Evolutionary conservation across 2,888 invertebrate species (phyloP).

Genomic region (Ptychoptera albimana): DNA sequence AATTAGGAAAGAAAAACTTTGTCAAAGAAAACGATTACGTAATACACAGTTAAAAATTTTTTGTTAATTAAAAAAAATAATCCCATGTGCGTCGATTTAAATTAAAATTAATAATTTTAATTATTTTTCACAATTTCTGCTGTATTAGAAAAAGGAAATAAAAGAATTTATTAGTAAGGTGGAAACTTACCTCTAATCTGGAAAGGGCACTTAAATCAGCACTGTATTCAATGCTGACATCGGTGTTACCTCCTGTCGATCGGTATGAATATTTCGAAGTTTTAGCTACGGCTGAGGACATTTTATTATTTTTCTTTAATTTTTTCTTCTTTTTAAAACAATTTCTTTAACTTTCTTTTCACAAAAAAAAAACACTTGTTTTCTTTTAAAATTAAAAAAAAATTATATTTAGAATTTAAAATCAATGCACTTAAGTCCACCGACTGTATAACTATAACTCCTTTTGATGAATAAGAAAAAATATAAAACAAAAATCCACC

Average conservation of each 20-base stretch:
- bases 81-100: conserved; percentile 1
- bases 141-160: too few species aligned
- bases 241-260: conserved; percentile 66
- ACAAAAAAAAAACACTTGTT: conserved; percentile 4
- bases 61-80: not conserved
- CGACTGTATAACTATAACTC: not conserved
- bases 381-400: conserved; percentile 7
- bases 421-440: not conserved
- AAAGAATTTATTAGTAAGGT: too few species aligned
- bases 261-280: conserved; percentile 86
- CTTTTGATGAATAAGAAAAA: not conserved
- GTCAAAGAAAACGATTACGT: too few species aligned
- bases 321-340: conserved; percentile 1
- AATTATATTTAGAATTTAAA: conserved; percentile 1
- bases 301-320: conserved; percentile 25
- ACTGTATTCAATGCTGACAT: conserved; percentile 90
- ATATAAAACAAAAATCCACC: conserved; percentile 18
- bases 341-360: conserved; percentile 1
- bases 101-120: conserved; percentile 3
- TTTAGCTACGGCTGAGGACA: conserved; percentile 63
- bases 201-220: conserved; percentile 86
- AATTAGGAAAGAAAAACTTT: too few species aligned
- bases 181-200: conserved; percentile 79
- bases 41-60: not conserved
- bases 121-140: not conserved